Evolutionary conservation across 2,113 vertebrate genomes (phyloP).

Genomic region (Antechinus stuartii): DNA sequence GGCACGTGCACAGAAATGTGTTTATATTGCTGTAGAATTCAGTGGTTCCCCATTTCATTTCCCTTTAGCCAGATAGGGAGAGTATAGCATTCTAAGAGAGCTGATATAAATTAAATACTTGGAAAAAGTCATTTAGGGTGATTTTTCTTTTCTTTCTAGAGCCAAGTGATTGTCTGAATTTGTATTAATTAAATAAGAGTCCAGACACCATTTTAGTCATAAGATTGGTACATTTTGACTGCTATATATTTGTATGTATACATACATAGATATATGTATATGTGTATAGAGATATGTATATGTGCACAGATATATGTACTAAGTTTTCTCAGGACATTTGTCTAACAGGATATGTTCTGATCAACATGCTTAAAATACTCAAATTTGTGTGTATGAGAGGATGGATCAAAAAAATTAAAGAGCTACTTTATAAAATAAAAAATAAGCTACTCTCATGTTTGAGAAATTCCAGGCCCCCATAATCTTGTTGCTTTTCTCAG

Average conservation of each 20-base stretch:
- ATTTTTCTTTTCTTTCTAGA: slow-evolving; percentile 40
- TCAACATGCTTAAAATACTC: background rate
- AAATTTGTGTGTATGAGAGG: background rate
- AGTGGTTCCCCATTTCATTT: background rate
- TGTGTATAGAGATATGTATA: background rate
- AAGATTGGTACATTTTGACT: background rate
- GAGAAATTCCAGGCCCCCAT: background rate
- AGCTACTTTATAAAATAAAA: background rate
- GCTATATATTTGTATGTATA: background rate
- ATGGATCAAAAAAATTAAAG: background rate
- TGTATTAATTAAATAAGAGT: background rate
- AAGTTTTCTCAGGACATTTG: slow-evolving; percentile 29
- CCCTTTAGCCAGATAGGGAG: slow-evolving; percentile 18
- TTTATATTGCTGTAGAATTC: slow-evolving; percentile 12
- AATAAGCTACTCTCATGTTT: background rate
- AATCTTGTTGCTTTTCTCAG: background rate
- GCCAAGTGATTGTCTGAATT: slow-evolving; percentile 27
- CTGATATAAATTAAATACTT: slow-evolving; percentile 46
- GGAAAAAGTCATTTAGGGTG: background rate
- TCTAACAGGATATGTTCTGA: background rate
- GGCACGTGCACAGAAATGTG: slow-evolving; percentile 15
- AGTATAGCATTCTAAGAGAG: slow-evolving; percentile 4
- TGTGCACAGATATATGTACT: background rate
- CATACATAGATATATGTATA: background rate
- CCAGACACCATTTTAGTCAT: background rate